Conservation (phyloP, 2,113 vertebrate genomes). For the Bufo gargarizans region DNA sequence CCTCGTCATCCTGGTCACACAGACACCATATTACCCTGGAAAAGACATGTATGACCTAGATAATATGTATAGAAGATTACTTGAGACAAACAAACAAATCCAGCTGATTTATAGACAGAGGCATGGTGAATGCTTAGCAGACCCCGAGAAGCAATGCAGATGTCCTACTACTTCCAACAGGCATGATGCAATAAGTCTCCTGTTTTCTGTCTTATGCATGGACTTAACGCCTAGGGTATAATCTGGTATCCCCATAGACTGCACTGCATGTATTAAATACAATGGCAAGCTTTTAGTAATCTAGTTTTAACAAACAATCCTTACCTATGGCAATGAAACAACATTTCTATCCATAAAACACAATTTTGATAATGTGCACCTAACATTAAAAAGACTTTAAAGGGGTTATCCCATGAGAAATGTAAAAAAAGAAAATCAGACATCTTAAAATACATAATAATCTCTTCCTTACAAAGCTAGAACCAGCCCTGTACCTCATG, state of each 20-base stretch:
- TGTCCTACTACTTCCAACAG: neutral
- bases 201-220: neutral
- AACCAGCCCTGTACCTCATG: too few species aligned
- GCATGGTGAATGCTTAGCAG: neutral
- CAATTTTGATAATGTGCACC: too few species aligned
- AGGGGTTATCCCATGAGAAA: too few species aligned
- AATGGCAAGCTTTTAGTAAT: neutral
- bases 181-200: neutral
- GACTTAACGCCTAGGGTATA: neutral
- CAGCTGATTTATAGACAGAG: neutral
- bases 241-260: neutral
- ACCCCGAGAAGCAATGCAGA: neutral
- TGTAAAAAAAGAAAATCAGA: too few species aligned
- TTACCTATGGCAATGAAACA: neutral
- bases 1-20: constrained; percentile 23
- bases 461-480: too few species aligned
- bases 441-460: too few species aligned
- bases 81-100: constrained; percentile 22
- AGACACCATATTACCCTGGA: constrained; percentile 9
- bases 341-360: too few species aligned
- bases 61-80: constrained; percentile 46
- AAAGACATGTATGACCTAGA: constrained; percentile 28
- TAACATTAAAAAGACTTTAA: too few species aligned
- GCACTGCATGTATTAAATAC: neutral
- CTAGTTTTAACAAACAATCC: neutral